Base-by-base conservation (phyloP, 2,888 invertebrate species). In the Phyto melanocephala region DNA sequence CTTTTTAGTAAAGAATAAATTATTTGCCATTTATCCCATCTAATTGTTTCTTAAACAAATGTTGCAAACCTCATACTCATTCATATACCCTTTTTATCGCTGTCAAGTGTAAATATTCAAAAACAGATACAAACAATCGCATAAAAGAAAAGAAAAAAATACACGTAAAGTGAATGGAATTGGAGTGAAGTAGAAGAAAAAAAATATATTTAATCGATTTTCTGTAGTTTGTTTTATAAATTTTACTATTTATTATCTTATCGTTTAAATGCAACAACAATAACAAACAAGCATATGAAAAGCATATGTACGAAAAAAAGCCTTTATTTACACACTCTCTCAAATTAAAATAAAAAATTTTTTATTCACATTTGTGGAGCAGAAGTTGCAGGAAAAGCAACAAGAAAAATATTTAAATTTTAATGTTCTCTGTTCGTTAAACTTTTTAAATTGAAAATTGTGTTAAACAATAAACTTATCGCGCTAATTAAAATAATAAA, bases 201-300 rank as follows among this genome's bases (percentile, higher is more conserved):
- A 58, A 40, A 67, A 75, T 62, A 75, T 60, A 76, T 71, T 68
- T 56, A 79, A 79, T 79, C 65, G 70, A 79, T 79, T 76, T 75
- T 74, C n/a, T 82, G 68, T 78, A 45, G 62, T 68, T 70, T 77
- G 56, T 68, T 72, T 56, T 62, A 62, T 70, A 56, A 17, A 40
- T 42, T 71, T 80, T 80, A 68, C 42, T 76, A 15, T 52, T 75
- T 76, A 75, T 79, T 82, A 82, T 82, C 82, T 82, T 82, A 82
- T 82, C 82, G 75, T 65, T 75, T 62, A 82, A 82, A 72, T 60
- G 60, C 33, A 79, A 56, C 40, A 72, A 45, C 35, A 65, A 24
- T 20, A 54, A 17, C 7, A 63, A 24, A 47, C 45, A 45, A 35
- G 11, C 56, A 65, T 63, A 63, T 56, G 54, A 35, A 50, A 74